Conservation (phyloP, 2,888 invertebrate genomes). For the Andricus quercusramuli region DNA sequence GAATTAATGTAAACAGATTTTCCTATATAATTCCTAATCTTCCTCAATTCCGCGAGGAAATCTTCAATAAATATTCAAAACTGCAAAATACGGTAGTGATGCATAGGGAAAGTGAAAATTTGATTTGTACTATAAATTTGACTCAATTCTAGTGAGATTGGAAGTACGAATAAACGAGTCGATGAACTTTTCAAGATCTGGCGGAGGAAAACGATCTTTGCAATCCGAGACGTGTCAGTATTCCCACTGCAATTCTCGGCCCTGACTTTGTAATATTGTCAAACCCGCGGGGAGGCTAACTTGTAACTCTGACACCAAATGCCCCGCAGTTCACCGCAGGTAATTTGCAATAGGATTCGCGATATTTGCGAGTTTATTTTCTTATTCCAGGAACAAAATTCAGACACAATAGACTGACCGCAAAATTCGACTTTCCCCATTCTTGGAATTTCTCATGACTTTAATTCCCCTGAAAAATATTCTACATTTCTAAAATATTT, state of each 20-base stretch:
- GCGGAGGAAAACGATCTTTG: conserved; percentile 9
- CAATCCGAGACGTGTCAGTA: not conserved
- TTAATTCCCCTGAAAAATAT: no score
- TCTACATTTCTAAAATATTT: no score
- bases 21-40: no score
- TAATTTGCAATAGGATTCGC: not conserved
- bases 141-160: not conserved
- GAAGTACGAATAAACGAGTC: conserved; percentile 13
- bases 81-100: not conserved
- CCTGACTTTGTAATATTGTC: conserved; percentile 29
- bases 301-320: not conserved
- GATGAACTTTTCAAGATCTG: conserved; percentile 15
- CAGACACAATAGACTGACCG: no score
- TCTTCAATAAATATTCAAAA: not conserved
- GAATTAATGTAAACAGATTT: no score
- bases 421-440: no score
- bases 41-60: no score
- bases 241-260: conserved; percentile 11
- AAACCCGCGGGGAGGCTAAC: conserved; percentile 7
- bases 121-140: not conserved
- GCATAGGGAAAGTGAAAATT: not conserved
- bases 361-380: not conserved
- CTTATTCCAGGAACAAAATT: not conserved
- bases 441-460: no score
- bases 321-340: not conserved